A percentile compares a stretch with the other conserved stretches of the same genome.
These are phyloP conservation scores for Platycheirus albimanus DNA, from an alignment of 2,888 invertebrate genomes.

Conservation along the genomic window DNA sequence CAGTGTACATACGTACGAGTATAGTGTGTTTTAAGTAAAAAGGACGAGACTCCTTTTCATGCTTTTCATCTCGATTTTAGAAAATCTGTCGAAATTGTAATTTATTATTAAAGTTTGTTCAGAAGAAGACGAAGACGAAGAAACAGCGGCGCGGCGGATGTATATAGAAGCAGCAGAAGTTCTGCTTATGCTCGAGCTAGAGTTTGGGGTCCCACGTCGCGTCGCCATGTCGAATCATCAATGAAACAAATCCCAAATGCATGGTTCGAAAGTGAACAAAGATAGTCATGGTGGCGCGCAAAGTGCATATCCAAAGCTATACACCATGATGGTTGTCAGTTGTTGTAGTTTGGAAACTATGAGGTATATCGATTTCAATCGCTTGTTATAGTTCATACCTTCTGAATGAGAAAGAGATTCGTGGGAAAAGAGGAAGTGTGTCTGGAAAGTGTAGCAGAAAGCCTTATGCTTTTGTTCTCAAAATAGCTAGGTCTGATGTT, in stretches of 20 bases:
- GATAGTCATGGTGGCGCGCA: constrained; percentile 8
- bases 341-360: no score
- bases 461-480: constrained; percentile 39
- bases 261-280: constrained; percentile 27
- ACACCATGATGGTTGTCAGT: background rate
- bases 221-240: constrained; percentile 46
- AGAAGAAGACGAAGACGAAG: background rate
- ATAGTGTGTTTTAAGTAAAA: background rate
- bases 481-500: constrained; percentile 4
- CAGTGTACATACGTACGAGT: background rate
- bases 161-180: constrained; percentile 12
- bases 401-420: background rate
- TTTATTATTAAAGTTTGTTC: constrained; percentile 69
- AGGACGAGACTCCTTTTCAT: background rate
- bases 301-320: constrained; percentile 34
- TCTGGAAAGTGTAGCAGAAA: constrained; percentile 21
- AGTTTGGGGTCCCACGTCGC: constrained; percentile 7
- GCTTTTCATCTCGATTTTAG: constrained; percentile 47
- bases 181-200: constrained; percentile 24
- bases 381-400: constrained; percentile 9
- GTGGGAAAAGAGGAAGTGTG: constrained; percentile 6
- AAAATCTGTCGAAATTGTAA: constrained; percentile 72
- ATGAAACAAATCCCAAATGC: constrained; percentile 49
- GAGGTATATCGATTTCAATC: constrained; percentile 59
- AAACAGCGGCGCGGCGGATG: background rate